These are phyloP conservation scores for Ammodytes marinus DNA, from an alignment of 2,113 vertebrate species.

Conservation along the genomic window DNA sequence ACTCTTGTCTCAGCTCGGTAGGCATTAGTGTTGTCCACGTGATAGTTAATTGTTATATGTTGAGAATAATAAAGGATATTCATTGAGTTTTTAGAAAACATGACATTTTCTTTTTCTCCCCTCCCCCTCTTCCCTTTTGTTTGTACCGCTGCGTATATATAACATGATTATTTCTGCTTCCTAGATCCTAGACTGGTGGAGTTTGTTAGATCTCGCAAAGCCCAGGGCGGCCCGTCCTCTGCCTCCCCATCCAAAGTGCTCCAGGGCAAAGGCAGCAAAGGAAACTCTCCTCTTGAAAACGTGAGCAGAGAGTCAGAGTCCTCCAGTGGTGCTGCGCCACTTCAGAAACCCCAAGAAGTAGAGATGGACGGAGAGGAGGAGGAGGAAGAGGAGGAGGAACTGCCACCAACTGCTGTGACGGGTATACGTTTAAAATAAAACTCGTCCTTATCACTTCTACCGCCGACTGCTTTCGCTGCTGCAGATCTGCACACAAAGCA, in stretches of 20 bases:
- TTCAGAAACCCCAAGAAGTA: constrained; percentile 55
- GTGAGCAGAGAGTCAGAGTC: constrained; percentile 39
- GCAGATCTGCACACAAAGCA: constrained; percentile 1
- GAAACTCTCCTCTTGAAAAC: constrained; percentile 30
- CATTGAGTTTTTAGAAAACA: neutral
- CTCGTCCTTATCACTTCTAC: neutral
- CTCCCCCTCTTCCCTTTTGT: neutral
- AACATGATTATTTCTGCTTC: constrained; percentile 56
- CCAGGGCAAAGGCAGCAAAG: constrained; percentile 28
- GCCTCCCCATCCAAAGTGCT: constrained; percentile 47
- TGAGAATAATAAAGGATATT: too few species aligned
- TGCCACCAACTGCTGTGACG: constrained; percentile 63
- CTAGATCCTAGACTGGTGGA: constrained; percentile 92
- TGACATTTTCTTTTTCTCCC: neutral
- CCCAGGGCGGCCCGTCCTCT: constrained; percentile 60
- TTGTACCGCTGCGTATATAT: constrained; percentile 2
- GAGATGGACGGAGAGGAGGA: constrained; percentile 77
- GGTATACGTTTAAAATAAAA: constrained; percentile 75
- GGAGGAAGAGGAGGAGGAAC: constrained; percentile 46
- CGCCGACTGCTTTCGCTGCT: neutral
- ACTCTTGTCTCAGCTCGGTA: constrained; percentile 92
- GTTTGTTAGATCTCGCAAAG: constrained; percentile 88
- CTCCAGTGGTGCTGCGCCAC: constrained; percentile 7
- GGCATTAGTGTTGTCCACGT: constrained; percentile 9
- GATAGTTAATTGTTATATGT: neutral